phyloP scores from a whole-genome alignment of 2,888 invertebrate species.

The Rutpela maculata region DNA sequence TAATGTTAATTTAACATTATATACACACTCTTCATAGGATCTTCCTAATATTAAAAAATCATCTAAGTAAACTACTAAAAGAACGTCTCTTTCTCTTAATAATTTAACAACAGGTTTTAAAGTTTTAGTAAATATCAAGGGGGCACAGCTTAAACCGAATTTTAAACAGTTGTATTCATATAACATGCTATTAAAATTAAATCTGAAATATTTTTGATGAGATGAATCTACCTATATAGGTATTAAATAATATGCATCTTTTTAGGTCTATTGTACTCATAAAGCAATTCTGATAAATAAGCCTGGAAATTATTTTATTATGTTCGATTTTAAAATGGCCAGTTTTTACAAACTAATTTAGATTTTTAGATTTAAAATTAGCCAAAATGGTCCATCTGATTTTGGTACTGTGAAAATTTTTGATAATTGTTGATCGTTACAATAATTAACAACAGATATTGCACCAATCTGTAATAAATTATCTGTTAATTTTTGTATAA shows the following conservation, averaged over 20 bases:
- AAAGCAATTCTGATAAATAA: constrained; percentile 11
- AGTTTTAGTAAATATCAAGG: too few relatives aligned
- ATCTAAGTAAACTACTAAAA: neutral
- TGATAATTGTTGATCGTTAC: too few relatives aligned
- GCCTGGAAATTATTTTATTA: constrained; percentile 41
- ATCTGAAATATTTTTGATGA: constrained; percentile 33
- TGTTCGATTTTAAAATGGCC: constrained; percentile 41
- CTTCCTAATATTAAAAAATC: neutral
- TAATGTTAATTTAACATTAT: too few relatives aligned
- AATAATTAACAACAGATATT: too few relatives aligned
- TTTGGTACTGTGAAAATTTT: too few relatives aligned
- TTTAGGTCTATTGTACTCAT: constrained; percentile 14
- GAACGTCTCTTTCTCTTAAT: neutral
- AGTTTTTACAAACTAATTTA: too few relatives aligned
- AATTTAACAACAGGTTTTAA: neutral
- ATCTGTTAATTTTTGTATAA: too few relatives aligned
- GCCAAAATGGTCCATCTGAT: too few relatives aligned
- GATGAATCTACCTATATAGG: constrained; percentile 5
- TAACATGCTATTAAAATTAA: constrained; percentile 21
- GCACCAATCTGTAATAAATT: too few relatives aligned
- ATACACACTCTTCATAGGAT: neutral
- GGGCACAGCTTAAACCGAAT: constrained; percentile 38
- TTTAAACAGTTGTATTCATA: constrained; percentile 27
- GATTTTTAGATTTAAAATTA: too few relatives aligned
- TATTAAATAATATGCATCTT: neutral